Conservation (phyloP, 2,113 vertebrate genomes). For the Conger conger region DNA sequence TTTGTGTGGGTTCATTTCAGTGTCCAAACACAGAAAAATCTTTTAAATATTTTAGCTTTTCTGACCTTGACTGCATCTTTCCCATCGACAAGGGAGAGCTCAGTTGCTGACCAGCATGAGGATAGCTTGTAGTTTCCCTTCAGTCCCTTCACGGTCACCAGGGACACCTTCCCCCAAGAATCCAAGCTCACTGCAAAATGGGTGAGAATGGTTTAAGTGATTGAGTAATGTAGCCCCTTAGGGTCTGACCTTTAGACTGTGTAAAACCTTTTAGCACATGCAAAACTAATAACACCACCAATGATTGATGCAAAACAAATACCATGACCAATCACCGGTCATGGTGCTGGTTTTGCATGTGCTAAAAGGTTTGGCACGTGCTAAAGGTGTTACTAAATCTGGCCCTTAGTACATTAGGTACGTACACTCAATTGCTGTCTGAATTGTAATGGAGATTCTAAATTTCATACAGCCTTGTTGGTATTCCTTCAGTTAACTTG, state of each 20-base stretch:
- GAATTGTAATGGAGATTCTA: background rate
- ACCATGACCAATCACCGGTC: no score
- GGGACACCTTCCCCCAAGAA: constrained; percentile 16
- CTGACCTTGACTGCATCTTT: constrained; percentile 44
- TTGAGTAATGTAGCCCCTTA: background rate
- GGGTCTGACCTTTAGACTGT: no score
- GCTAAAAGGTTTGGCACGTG: no score
- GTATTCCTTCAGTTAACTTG: background rate
- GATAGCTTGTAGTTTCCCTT: constrained; percentile 41
- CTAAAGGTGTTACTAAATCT: no score
- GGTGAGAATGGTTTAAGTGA: background rate
- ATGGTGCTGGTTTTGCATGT: no score
- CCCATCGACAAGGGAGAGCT: constrained; percentile 52
- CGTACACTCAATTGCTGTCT: background rate
- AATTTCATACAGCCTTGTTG: background rate
- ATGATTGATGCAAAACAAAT: no score
- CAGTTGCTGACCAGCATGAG: constrained; percentile 39
- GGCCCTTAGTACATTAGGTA: no score
- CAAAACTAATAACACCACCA: no score
- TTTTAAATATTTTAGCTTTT: background rate
- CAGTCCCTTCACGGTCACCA: constrained; percentile 48
- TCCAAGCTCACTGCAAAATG: constrained; percentile 23
- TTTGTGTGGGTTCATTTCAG: background rate
- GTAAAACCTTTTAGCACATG: no score
- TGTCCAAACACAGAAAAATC: background rate